phyloP scores from a whole-genome alignment of 1,140 invertebrate species.

The Rhizoglyphus robini region DNA sequence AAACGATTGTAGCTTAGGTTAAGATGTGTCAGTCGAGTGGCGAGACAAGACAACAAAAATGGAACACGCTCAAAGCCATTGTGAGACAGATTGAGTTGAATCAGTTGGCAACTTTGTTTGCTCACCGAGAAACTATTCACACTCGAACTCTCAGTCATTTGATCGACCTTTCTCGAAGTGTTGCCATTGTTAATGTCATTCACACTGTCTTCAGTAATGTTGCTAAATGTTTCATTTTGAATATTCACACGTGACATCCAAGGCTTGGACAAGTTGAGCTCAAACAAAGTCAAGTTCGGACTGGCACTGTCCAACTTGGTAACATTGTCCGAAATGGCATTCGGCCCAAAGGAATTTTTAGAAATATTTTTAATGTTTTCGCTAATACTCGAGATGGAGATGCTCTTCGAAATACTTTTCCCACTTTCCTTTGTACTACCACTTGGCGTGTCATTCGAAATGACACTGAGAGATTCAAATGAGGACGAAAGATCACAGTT shows the following conservation, averaged over 20 bases:
- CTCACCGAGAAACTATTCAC: background rate
- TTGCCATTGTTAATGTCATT: background rate
- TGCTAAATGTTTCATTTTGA: conserved; percentile 2
- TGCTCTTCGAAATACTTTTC: conserved; percentile 3
- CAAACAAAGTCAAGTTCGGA: background rate
- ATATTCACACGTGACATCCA: background rate
- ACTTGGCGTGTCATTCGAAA: no score
- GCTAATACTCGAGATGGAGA: background rate
- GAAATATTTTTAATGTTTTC: background rate
- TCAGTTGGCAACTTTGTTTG: conserved; percentile 41
- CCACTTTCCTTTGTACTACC: background rate
- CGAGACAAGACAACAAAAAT: conserved; percentile 69
- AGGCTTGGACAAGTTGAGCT: background rate
- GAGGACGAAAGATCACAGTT: no score
- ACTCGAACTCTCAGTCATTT: no score
- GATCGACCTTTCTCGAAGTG: no score
- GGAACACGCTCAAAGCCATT: conserved; percentile 79
- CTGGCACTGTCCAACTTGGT: background rate
- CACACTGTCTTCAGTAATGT: no score
- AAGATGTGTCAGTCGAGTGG: conserved; percentile 64
- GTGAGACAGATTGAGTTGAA: conserved; percentile 69
- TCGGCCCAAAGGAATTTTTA: background rate
- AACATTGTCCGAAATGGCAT: no score
- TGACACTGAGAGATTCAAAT: no score
- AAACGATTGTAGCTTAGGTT: conserved; percentile 74